Evolutionary conservation across 2,888 invertebrate species (phyloP), one percentile per base, ranked within the genome.

Genomic region (Salpingus planirostris): DNA sequence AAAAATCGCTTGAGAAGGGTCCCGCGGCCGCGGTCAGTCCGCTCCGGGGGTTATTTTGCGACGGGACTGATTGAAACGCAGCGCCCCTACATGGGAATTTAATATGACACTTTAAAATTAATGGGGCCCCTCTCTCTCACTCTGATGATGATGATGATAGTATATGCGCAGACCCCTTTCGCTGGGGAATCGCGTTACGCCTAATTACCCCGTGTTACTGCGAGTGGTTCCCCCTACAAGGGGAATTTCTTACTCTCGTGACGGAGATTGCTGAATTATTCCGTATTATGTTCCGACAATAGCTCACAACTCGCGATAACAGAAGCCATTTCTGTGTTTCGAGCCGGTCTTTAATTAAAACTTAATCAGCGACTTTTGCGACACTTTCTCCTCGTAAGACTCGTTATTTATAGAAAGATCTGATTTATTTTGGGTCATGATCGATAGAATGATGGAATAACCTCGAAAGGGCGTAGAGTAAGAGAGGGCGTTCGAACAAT

Each of bases 231-330:
- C n/a, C n/a, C 35, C 28, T 34, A 35, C 32, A 38, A 32, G 49
- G 47, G 46, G 43, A 49, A 43, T 46, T 49, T 51, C 50, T 51
- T 47, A 45, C 27, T 34, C n/a, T n/a, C 35, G 27, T 39, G 38
- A 37, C 37, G 33, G 34, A 37, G 40, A 39, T 44, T 41, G 36
- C 32, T 39, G 34, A 44, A 44, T 42, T 39, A 42, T 42, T 39
- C 38, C 21, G 33, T 42, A 33, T 44, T 44, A 42, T 39, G 31
- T 38, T 38, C 27, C 29, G 28, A 43, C 40, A 40, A 38, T 40
- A 36, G 34, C 24, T 33, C 30, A 27, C n/a, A n/a, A n/a, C 24
- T 39, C 26, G 31, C 33, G 34, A 39, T 33, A 37, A 38, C 38
- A 38, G 30, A 41, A 41, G 36, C 31, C 30, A 33, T 28, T 30